Evolutionary conservation across 1,140 invertebrate genomes (phyloP).

Genomic region (Zaprionus taronus): DNA sequence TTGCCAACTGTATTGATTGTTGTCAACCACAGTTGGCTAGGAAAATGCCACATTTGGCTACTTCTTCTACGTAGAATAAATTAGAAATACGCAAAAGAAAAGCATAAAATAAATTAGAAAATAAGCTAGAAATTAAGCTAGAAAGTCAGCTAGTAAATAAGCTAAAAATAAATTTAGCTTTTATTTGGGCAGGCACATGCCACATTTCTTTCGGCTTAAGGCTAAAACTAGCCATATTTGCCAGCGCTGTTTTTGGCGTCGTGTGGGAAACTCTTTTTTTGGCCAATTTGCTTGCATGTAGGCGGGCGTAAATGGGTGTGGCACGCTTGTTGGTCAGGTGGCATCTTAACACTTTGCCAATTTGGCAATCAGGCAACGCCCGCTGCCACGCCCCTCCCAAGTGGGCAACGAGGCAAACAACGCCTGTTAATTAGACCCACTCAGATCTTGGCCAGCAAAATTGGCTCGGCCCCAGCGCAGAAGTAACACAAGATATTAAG

Average conservation of each 20-base stretch:
- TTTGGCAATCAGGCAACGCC: conserved; percentile 40
- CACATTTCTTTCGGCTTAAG: not conserved
- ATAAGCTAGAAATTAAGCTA: not conserved
- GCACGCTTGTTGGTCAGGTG: conserved; percentile 34
- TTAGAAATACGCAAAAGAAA: not conserved
- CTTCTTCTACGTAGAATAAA: not conserved
- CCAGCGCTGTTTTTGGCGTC: conserved; percentile 9
- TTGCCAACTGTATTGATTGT: not conserved
- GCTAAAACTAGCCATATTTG: not conserved
- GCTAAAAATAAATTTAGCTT: not conserved
- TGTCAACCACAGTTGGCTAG: not conserved
- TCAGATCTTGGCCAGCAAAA: conserved; percentile 24
- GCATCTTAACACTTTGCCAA: conserved; percentile 44
- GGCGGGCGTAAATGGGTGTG: conserved; percentile 34
- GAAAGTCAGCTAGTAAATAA: not conserved
- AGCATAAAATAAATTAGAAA: not conserved
- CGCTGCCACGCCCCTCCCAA: not conserved
- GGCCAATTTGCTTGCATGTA: conserved; percentile 15
- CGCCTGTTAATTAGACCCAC: conserved; percentile 39
- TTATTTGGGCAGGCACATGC: not conserved
- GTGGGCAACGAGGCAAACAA: too few species aligned
- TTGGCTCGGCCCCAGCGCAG: conserved; percentile 14
- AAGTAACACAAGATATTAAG: conserved; percentile 15
- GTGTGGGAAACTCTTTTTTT: conserved; percentile 38
- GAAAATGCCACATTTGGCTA: not conserved